Conservation (phyloP, 2,797 vertebrate genomes). For the Cheirogaleus major region DNA sequence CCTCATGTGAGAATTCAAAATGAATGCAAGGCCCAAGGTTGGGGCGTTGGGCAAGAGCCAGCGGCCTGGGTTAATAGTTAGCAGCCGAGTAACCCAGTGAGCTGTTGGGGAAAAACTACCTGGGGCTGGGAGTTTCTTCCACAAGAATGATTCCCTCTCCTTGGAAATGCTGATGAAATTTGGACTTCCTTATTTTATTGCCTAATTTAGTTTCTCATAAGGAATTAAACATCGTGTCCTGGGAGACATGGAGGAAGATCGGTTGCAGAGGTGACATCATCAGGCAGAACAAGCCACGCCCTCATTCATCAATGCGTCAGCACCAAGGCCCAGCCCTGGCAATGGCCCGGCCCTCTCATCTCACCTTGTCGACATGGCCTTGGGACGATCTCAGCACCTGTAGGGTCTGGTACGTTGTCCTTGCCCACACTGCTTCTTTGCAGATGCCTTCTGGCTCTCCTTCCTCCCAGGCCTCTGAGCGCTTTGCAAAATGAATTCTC, state of each 20-base stretch:
- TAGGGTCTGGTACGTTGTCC: neutral
- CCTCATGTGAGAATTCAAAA: neutral
- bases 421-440: neutral
- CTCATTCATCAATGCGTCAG: neutral
- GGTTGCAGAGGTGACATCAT: neutral
- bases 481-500: neutral
- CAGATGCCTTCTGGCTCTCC: neutral
- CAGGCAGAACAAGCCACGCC: neutral
- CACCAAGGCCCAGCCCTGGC: fast-evolving
- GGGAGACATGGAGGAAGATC: neutral
- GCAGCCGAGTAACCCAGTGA: neutral
- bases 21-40: neutral
- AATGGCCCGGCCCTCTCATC: neutral
- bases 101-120: neutral
- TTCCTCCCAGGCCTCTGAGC: neutral
- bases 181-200: neutral
- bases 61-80: neutral
- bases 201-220: neutral
- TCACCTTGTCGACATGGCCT: neutral
- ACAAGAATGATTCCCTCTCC: neutral
- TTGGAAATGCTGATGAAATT: neutral
- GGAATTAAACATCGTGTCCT: neutral
- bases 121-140: neutral
- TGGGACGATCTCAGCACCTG: neutral
- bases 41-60: neutral